Percentiles rank a stretch among this genome's conserved stretches.
These are phyloP conservation scores for Brachionus plicatilis DNA, from an alignment of 1,140 invertebrate genomes.

Conservation along the genomic window DNA sequence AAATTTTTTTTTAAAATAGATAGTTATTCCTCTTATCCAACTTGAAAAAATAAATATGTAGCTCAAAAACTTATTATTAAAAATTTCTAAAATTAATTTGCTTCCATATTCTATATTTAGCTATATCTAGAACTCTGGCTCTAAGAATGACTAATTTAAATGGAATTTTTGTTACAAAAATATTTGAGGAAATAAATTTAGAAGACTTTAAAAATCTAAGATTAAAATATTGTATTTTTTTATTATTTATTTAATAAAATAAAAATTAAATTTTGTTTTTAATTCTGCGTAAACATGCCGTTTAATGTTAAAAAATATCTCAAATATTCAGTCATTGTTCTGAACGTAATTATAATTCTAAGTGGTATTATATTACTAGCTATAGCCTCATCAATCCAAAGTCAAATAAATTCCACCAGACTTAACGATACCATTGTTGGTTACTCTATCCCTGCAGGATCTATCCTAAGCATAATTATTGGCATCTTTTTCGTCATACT, in stretches of 20 bases:
- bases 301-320: background rate
- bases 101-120: background rate
- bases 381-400: background rate
- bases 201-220: background rate
- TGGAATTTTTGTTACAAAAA: background rate
- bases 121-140: background rate
- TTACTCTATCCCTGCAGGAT: background rate
- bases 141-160: background rate
- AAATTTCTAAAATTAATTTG: background rate
- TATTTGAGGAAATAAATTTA: background rate
- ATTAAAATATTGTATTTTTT: background rate
- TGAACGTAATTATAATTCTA: background rate
- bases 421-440: background rate
- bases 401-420: background rate
- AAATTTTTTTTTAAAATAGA: too few relatives aligned
- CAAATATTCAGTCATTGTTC: constrained; percentile 21
- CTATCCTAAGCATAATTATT: background rate
- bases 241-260: background rate
- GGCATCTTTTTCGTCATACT: background rate
- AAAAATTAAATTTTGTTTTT: background rate
- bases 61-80: too few relatives aligned
- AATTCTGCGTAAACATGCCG: background rate
- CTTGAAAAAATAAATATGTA: too few relatives aligned
- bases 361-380: background rate
- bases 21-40: too few relatives aligned